Conservation (phyloP, 2,797 vertebrate genomes). For the Leuciscus waleckii region DNA sequence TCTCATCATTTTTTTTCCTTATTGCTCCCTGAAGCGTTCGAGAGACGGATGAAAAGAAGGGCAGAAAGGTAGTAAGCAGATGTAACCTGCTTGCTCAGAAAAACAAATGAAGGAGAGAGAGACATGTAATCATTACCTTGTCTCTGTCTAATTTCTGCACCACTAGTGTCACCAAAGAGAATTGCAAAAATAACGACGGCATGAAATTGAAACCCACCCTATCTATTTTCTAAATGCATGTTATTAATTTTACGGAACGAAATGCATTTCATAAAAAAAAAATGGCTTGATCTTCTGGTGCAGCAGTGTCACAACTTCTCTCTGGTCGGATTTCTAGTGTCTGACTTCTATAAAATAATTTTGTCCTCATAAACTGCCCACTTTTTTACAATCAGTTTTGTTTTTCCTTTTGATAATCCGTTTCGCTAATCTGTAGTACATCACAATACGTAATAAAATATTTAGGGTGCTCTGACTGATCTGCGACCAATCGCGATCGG, state of each 20-base stretch:
- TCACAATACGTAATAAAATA: not conserved
- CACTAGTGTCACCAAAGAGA: not conserved
- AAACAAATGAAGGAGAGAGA: slow-evolving; percentile 37
- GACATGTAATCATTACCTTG: not conserved
- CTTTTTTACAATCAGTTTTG: not conserved
- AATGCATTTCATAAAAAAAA: not conserved
- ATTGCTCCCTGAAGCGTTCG: slow-evolving; percentile 6
- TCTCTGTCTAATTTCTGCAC: not conserved
- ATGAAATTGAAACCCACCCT: not conserved
- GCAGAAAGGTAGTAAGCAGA: slow-evolving; percentile 32
- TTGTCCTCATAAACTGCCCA: not conserved
- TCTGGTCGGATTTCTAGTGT: not conserved
- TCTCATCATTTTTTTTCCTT: not conserved
- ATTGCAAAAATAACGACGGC: not conserved
- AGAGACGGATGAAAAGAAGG: slow-evolving; percentile 35
- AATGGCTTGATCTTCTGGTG: not conserved
- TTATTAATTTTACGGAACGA: not conserved
- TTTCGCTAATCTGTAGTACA: not conserved
- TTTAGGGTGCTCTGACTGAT: too few species aligned
- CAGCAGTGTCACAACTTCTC: not conserved
- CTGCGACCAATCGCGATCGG: too few species aligned
- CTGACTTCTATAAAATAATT: not conserved
- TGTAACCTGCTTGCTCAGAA: slow-evolving; percentile 44
- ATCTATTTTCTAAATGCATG: not conserved
- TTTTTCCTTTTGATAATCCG: not conserved